phyloP scores from a whole-genome alignment of 1,140 invertebrate genomes.

The Bursaphelenchus mucronatus region DNA sequence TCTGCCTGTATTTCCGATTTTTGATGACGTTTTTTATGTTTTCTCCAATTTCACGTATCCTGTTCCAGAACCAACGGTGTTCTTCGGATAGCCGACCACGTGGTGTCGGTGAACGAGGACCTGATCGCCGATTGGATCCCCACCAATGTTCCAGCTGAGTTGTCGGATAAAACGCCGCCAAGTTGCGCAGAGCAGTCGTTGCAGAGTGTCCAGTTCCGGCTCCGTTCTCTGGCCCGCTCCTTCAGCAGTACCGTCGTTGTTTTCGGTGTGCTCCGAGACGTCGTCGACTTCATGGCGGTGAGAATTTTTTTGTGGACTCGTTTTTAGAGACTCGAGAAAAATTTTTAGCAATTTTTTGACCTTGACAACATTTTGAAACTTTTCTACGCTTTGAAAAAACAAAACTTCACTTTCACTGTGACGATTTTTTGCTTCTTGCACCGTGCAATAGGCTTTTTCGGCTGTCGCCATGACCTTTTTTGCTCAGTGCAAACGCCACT shows the following conservation, averaged over 20 bases:
- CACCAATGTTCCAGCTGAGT: slow-evolving; percentile 21
- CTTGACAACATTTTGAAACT: slow-evolving; percentile 4
- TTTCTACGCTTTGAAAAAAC: slow-evolving; percentile 3
- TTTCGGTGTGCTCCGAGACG: slow-evolving; percentile 43
- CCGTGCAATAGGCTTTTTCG: too few relatives aligned
- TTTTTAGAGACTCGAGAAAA: too few relatives aligned
- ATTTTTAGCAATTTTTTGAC: not conserved
- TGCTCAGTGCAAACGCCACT: too few relatives aligned
- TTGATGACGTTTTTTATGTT: not conserved
- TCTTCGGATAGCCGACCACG: slow-evolving; percentile 47
- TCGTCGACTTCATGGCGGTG: slow-evolving; percentile 43
- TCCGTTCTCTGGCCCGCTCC: slow-evolving; percentile 10
- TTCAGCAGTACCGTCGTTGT: slow-evolving; percentile 27
- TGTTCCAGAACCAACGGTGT: slow-evolving; percentile 39
- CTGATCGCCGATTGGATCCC: slow-evolving; percentile 33
- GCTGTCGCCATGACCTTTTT: too few relatives aligned
- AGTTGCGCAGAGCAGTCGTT: too few relatives aligned
- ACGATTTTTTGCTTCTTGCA: too few relatives aligned
- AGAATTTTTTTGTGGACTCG: not conserved
- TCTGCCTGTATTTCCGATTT: not conserved
- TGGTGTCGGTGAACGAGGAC: slow-evolving; percentile 36
- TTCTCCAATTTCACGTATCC: not conserved
- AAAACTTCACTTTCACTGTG: too few relatives aligned
- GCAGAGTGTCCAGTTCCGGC: too few relatives aligned
- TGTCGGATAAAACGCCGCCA: slow-evolving; percentile 8